Base-by-base conservation (phyloP, 2,113 vertebrate species). In the Etheostoma cragini region DNA sequence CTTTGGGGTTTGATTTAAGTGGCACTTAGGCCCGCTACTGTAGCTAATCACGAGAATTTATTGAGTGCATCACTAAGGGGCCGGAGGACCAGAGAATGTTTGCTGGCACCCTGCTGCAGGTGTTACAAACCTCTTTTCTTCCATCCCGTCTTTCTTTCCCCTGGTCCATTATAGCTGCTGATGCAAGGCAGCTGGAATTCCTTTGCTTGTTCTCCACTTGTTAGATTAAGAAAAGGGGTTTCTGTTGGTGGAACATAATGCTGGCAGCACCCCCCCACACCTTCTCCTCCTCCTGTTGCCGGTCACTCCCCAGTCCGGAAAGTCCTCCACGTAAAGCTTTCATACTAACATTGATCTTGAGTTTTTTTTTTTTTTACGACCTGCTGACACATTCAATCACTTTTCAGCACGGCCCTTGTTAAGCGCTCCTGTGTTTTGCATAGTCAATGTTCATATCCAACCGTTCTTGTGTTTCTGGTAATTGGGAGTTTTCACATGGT, bases 401-500 rank as follows among this genome's bases (percentile, higher is more conserved):
- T 71, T 88, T 89, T 78, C 90, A 85, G 72, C 70, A 58, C 68
- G 84, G 73, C 78, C 87, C 90, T 88, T 84, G 88, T 91, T 94
- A 89, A 87, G 81, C 76, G 35, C 54, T 56, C 22, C 38, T 45
- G 60, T 82, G 86, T 88, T 91, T 94, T 79, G 82, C 84, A 81
- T 91, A 93, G 91, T 81, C 82, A 73, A 81, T 66, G 80, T 92
- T 93, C 91, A 87, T 66, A 75, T 91, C 78, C 83, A 88, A 81
- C 80, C 49, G 10, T 83, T 81, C 82, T 91, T 67, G 10, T 72
- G 87, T 88, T 91, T 91, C 88, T 84, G 47, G 84, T 93, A 94
- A 94, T 93, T 94, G 91, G 84, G 80, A 91, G 78, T 91, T 94
- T 94, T 94, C 91, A 94, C 88, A 90, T 82, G 87, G 82, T 80